Conservation (phyloP, 2,797 vertebrate genomes). For the Sarcoramphus papa region DNA sequence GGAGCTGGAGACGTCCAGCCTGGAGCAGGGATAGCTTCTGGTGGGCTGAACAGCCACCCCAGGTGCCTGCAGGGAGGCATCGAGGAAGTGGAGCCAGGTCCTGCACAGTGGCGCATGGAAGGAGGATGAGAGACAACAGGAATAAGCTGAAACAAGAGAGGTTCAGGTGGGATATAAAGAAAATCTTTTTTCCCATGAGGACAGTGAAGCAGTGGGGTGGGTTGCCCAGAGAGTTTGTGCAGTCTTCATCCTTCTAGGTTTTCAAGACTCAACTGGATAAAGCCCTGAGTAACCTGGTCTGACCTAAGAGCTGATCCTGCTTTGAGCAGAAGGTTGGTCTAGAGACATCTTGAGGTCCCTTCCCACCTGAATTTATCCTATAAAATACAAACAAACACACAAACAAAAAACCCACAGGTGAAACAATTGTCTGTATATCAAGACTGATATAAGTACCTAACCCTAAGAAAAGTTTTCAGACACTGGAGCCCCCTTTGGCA, state of each 20-base stretch:
- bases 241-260: not conserved
- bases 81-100: not conserved
- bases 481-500: not conserved
- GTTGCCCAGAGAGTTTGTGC: not conserved
- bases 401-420: not conserved
- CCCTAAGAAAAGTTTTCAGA: not conserved
- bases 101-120: not conserved
- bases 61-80: too few species aligned
- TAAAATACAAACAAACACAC: not conserved
- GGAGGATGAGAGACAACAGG: not conserved
- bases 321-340: not conserved
- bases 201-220: not conserved
- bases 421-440: not conserved
- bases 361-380: not conserved
- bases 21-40: not conserved
- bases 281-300: not conserved
- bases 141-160: not conserved
- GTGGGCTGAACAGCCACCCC: too few species aligned
- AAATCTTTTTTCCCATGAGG: not conserved
- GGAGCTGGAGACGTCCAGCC: not conserved
- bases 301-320: not conserved
- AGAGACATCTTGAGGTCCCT: not conserved
- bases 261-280: not conserved
- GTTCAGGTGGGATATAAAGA: not conserved
- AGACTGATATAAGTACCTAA: not conserved